phyloP scores from a whole-genome alignment of 2,113 vertebrate genomes.

The Equus quagga region DNA sequence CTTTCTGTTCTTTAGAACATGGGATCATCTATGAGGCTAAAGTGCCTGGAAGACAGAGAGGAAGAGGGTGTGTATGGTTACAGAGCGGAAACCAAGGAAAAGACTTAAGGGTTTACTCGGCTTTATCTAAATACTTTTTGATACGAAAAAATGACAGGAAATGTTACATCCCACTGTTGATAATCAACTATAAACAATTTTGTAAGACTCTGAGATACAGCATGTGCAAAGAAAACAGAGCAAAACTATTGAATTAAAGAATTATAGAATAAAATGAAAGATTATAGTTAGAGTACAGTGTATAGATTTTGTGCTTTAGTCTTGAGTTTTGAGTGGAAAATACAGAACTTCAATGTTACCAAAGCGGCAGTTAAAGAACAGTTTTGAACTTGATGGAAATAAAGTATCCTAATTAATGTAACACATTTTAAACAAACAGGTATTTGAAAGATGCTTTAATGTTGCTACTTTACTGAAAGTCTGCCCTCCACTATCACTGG shows the following conservation, averaged over 20 bases:
- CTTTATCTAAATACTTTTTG: not conserved
- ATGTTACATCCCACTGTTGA: not conserved
- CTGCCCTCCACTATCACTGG: not conserved
- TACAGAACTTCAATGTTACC: not conserved
- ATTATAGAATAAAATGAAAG: not conserved
- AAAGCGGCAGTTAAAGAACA: not conserved
- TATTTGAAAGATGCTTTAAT: slow-evolving; percentile 48
- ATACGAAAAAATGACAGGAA: not conserved
- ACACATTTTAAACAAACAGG: slow-evolving; percentile 29
- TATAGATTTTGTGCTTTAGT: not conserved
- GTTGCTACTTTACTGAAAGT: not conserved
- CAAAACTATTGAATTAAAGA: not conserved
- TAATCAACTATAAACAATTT: not conserved
- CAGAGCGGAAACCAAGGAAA: not conserved
- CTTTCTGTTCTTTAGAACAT: not conserved
- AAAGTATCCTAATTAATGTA: slow-evolving; percentile 22
- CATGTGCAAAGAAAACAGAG: not conserved
- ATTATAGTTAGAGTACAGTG: not conserved
- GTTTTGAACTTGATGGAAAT: slow-evolving; percentile 9
- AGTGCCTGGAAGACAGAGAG: not conserved
- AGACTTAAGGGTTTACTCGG: not conserved
- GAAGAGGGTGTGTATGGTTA: not conserved
- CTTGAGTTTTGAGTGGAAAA: not conserved
- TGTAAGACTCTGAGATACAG: slow-evolving; percentile 40
- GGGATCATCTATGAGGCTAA: not conserved